Conservation (phyloP, 2,888 invertebrate species). For the Shargacucullia verbasci region DNA sequence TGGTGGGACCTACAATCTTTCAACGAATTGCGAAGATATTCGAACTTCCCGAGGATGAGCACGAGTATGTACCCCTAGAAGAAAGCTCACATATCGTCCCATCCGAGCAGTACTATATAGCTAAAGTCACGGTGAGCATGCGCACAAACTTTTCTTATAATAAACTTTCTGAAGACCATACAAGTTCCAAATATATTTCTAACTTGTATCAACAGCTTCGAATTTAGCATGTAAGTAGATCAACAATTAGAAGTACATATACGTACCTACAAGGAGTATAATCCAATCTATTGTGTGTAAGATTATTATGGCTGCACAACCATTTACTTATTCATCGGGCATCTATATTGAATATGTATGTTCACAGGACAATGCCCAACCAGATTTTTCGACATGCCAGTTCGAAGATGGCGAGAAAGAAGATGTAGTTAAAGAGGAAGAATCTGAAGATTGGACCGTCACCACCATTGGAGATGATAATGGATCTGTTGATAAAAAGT, state of each 20-base stretch:
- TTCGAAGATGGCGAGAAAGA: slow-evolving; percentile 43
- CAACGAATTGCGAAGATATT: slow-evolving; percentile 78
- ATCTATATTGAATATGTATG: no score
- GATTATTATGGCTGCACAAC: no score
- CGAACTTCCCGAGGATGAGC: slow-evolving; percentile 66
- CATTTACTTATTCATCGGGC: no score
- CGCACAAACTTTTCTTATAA: neutral
- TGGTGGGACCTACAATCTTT: slow-evolving; percentile 77
- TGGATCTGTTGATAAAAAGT: slow-evolving; percentile 32
- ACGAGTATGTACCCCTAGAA: slow-evolving; percentile 66
- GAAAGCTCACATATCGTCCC: slow-evolving; percentile 59
- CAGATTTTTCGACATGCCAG: no score
- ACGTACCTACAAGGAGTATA: no score
- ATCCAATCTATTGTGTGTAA: no score
- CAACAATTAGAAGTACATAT: no score
- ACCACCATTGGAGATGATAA: slow-evolving; percentile 54
- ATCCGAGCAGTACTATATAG: slow-evolving; percentile 69
- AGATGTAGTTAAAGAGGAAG: slow-evolving; percentile 56
- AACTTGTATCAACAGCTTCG: no score
- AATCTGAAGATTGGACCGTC: slow-evolving; percentile 68
- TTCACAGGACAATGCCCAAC: slow-evolving; percentile 43
- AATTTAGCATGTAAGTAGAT: no score
- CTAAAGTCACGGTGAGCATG: slow-evolving; percentile 24
- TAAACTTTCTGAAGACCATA: no score
- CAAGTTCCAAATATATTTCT: neutral